Conservation (phyloP, 2,888 invertebrate species). For the Tanytarsus gracilentus region DNA sequence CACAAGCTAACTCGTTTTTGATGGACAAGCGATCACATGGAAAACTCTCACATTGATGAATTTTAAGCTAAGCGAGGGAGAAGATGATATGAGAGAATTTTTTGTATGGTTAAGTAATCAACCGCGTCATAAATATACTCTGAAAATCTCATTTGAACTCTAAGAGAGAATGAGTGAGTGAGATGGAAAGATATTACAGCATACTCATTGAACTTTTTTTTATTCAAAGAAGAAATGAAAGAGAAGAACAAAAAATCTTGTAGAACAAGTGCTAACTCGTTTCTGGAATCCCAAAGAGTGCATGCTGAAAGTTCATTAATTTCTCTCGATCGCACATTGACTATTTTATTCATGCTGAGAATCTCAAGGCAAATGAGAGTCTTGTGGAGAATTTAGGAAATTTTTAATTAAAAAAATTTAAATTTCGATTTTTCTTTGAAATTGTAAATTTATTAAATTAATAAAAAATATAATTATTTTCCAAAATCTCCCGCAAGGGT, state of each 20-base stretch:
- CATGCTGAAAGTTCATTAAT: slow-evolving; percentile 11
- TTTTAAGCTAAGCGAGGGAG: neutral
- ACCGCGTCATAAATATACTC: slow-evolving; percentile 16
- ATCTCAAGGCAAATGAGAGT: neutral
- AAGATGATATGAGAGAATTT: slow-evolving; percentile 1
- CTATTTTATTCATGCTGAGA: neutral
- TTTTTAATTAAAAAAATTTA: too few species aligned
- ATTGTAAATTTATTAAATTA: too few species aligned
- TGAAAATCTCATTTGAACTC: neutral
- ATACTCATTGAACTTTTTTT: too few species aligned
- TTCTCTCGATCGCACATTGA: neutral
- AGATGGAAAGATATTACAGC: too few species aligned
- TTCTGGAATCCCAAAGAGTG: slow-evolving; percentile 16
- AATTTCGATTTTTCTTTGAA: too few species aligned
- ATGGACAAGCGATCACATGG: neutral
- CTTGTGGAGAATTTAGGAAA: too few species aligned
- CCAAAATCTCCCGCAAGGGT: too few species aligned
- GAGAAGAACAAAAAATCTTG: slow-evolving; percentile 12
- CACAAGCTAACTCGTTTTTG: neutral
- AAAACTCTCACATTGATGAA: neutral
- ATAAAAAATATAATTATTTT: too few species aligned
- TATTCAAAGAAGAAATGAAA: slow-evolving; percentile 2
- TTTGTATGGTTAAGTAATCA: slow-evolving; percentile 28
- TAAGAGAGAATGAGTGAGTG: too few species aligned
- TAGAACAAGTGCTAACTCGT: slow-evolving; percentile 27